These are phyloP conservation scores for Argyrosomus japonicus DNA, from an alignment of 2,113 vertebrate genomes.

Conservation along the genomic window DNA sequence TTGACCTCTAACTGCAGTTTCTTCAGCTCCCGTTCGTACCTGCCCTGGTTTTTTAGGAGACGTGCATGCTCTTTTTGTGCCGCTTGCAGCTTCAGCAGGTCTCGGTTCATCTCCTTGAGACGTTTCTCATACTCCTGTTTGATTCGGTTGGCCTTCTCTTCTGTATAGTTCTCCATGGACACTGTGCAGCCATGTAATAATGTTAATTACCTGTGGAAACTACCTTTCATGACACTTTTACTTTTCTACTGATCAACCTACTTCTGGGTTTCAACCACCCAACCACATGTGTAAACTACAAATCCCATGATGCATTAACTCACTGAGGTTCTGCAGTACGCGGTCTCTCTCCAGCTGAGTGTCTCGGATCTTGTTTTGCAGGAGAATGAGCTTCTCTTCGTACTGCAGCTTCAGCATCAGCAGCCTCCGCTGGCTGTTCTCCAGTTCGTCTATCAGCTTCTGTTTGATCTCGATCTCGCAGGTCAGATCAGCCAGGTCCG, in stretches of 20 bases:
- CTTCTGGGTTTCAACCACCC: neutral
- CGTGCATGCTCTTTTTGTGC: slow-evolving; percentile 96
- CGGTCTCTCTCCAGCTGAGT: slow-evolving; percentile 96
- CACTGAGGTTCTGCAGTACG: slow-evolving; percentile 97
- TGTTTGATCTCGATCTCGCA: slow-evolving; percentile 99
- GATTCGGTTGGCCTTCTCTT: slow-evolving; percentile 95
- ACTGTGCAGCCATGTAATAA: slow-evolving; percentile 62
- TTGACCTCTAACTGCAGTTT: slow-evolving; percentile 94
- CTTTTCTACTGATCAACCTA: neutral
- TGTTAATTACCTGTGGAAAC: neutral
- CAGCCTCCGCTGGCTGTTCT: slow-evolving; percentile 95
- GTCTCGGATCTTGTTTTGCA: slow-evolving; percentile 98
- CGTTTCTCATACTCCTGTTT: slow-evolving; percentile 95
- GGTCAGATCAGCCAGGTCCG: slow-evolving; percentile 93
- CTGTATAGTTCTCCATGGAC: slow-evolving; percentile 97
- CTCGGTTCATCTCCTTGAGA: slow-evolving; percentile 98
- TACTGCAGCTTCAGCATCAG: slow-evolving; percentile 97
- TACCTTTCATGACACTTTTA: neutral
- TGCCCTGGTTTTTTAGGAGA: slow-evolving; percentile 95
- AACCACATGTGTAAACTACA: neutral
- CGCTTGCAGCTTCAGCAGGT: slow-evolving; percentile 93
- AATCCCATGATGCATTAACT: slow-evolving; percentile 42
- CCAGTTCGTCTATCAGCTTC: slow-evolving; percentile 96
- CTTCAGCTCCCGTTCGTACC: slow-evolving; percentile 94
- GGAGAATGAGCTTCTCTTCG: slow-evolving; percentile 95